Base-by-base conservation (phyloP, 2,113 vertebrate species). In the Tetrax tetrax region DNA sequence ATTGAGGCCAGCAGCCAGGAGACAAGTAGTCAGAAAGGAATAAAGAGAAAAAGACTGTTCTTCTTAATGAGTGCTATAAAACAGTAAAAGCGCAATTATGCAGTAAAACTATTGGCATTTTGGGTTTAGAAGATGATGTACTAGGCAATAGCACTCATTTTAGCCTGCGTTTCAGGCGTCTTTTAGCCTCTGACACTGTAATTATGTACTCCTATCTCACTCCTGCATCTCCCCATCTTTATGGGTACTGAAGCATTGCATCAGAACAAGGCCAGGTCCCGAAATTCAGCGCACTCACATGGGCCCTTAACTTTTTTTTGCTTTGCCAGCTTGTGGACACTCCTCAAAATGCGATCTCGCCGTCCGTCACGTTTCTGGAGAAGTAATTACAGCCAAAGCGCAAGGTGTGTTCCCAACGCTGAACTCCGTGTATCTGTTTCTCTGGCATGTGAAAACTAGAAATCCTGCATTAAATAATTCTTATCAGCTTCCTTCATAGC, bases 21-120 rank as follows among this genome's bases (percentile, higher is more conserved):
- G 80, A 85, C 70, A 38, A 89, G 70, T 35, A 91, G 65, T 50
- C 81, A 91, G 38, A 35, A 54, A 81, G 71, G 85, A 64, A 38
- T 75, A 43, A 29, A 78, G 65, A 82, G 56, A 50, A 76, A 78
- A 60, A 59, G 70, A 56, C 85, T 89, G 76, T 38, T 91, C 54
- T n/a, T 41, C 88, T 43, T 91, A 95, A 94, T 95, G 85, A 89
- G 56, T 8, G 9, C 47, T 78, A 74, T 75, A 83, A 91, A 78
- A 11, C 85, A 59, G 59, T 91, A 69, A 74, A 85, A 94, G n/a
- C 12, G 70, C 91, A 91, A 85, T 95, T 91, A 72, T 19, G 68
- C 85, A 69, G 59, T 64, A 89, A 86, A 94, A 59, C n/a, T 60
- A 31, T 50, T 78, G 76, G 50, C 76, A 10, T 95, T 86, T 50